Conservation (phyloP, 2,888 invertebrate species). For the Drosophila vallismaia region DNA sequence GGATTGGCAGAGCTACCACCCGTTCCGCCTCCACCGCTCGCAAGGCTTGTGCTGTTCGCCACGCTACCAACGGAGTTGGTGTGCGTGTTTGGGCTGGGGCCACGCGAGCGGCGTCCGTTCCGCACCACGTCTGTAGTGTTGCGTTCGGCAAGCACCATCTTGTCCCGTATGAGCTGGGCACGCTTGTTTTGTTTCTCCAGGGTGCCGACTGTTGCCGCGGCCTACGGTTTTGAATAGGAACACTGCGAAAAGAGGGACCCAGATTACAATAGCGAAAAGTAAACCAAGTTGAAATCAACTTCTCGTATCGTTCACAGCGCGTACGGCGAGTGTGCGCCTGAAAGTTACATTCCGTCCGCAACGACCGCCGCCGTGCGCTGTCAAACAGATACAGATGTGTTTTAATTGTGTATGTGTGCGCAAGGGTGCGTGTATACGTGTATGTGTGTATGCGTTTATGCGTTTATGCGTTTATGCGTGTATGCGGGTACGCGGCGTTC, state of each 20-base stretch:
- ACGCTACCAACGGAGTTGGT: constrained; percentile 53
- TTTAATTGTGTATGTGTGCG: constrained; percentile 14
- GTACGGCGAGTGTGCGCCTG: constrained; percentile 54
- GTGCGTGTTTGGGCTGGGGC: constrained; percentile 95
- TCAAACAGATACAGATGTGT: constrained; percentile 50
- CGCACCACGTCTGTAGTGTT: constrained; percentile 90
- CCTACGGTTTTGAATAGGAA: constrained; percentile 27
- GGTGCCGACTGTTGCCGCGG: constrained; percentile 52
- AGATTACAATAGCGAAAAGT: constrained; percentile 14
- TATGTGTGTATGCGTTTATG: constrained; percentile 2
- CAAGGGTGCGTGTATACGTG: constrained; percentile 1
- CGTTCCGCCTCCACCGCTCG: constrained; percentile 4
- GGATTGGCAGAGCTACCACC: constrained; percentile 53
- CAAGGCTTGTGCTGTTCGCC: constrained; percentile 32
- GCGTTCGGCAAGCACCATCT: constrained; percentile 95
- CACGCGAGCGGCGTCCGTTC: constrained; percentile 94
- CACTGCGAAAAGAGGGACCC: constrained; percentile 3
- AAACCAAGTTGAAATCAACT: constrained; percentile 61
- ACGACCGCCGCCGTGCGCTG: constrained; percentile 64
- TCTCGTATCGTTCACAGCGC: constrained; percentile 37
- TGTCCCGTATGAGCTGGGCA: constrained; percentile 82
- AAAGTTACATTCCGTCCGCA: constrained; percentile 61
- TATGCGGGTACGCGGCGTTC: background rate
- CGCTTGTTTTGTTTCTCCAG: constrained; percentile 82
- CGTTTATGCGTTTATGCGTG: background rate